phyloP scores from a whole-genome alignment of 2,888 invertebrate genomes.

The Bellardia bayeri region DNA sequence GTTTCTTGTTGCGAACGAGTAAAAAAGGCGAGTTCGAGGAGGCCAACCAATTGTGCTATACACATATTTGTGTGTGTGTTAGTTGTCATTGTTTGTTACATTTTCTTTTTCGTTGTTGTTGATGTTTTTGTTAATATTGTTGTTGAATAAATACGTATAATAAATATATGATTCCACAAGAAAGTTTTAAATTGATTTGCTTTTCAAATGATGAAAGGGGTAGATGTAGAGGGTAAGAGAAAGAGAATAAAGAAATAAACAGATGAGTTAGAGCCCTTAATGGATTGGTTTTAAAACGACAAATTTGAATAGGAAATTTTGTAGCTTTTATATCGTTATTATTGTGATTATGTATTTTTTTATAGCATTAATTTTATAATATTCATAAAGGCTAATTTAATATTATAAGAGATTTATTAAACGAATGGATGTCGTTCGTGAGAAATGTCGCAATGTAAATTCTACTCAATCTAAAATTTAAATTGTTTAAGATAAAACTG shows the following conservation, averaged over 20 bases:
- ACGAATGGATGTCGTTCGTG: no score
- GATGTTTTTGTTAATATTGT: slow-evolving; percentile 16
- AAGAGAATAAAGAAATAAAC: neutral
- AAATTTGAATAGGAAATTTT: neutral
- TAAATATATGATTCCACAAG: slow-evolving; percentile 79
- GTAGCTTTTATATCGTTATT: neutral
- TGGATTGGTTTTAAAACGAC: neutral
- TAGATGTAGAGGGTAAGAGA: neutral
- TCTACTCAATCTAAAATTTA: no score
- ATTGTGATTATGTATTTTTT: no score
- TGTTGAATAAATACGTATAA: slow-evolving; percentile 73
- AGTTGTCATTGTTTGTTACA: neutral
- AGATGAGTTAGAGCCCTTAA: neutral
- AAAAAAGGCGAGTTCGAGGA: neutral
- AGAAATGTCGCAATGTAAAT: no score
- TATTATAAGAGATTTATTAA: no score
- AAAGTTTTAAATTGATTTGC: slow-evolving; percentile 82
- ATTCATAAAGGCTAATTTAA: no score
- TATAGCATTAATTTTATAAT: no score
- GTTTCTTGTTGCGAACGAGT: neutral
- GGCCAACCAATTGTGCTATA: neutral
- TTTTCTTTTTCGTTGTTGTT: neutral
- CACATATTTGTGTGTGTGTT: neutral
- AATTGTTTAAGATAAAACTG: no score
- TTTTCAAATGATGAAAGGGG: neutral